phyloP scores from a whole-genome alignment of 1,140 invertebrate species.

The Drosophila nigromelanica region DNA sequence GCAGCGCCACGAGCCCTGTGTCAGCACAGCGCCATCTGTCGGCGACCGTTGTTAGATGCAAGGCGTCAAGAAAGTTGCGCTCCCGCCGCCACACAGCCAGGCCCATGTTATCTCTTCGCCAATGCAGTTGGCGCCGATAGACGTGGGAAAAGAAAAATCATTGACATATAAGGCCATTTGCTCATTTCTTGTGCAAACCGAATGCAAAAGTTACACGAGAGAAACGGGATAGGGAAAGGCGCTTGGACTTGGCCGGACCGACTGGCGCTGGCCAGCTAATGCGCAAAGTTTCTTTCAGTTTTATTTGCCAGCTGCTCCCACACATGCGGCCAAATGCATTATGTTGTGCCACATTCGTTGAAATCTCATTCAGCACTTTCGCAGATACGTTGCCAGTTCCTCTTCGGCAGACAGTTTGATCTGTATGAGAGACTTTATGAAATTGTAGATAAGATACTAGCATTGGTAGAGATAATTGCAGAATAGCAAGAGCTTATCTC shows the following conservation, averaged over 20 bases:
- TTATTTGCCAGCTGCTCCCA: conserved; percentile 63
- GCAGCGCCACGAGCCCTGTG: conserved; percentile 29
- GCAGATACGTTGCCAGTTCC: conserved; percentile 2
- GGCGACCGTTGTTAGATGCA: conserved; percentile 20
- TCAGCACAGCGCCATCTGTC: conserved; percentile 39
- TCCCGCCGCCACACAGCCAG: neutral
- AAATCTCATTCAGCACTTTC: conserved; percentile 30
- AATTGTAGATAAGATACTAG: neutral
- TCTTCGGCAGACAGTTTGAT: neutral
- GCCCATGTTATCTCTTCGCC: conserved; percentile 10
- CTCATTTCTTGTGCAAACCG: conserved; percentile 69
- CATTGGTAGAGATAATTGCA: conserved; percentile 11
- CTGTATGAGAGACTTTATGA: conserved; percentile 2
- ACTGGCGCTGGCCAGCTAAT: conserved; percentile 72
- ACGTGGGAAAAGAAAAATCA: conserved; percentile 59
- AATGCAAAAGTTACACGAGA: conserved; percentile 64
- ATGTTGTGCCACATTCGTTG: conserved; percentile 34
- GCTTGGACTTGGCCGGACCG: conserved; percentile 66
- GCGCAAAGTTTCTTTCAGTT: conserved; percentile 69
- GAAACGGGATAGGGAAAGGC: neutral
- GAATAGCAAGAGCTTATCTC: neutral
- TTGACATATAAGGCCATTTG: conserved; percentile 75
- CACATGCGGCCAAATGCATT: conserved; percentile 37
- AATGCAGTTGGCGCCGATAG: conserved; percentile 55
- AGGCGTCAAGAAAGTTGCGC: conserved; percentile 29